Evolutionary conservation across 1,140 invertebrate genomes (phyloP).

Genomic region (Phenacoccus solenopsis): DNA sequence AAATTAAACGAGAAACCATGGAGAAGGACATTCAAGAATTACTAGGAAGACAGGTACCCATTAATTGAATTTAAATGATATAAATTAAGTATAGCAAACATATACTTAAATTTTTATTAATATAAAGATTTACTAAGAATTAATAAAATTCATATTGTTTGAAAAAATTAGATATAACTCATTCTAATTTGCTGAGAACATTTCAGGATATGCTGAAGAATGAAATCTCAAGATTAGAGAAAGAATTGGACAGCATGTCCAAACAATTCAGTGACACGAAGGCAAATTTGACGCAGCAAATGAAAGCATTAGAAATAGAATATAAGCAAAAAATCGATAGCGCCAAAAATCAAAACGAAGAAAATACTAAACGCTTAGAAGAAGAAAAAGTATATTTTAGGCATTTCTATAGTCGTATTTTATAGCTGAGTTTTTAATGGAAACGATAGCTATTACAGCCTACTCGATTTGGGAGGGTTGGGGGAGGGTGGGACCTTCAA

Average conservation of each 20-base stretch:
- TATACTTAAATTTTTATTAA: too few relatives aligned
- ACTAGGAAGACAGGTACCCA: conserved; percentile 50
- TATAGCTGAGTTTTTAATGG: too few relatives aligned
- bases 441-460: too few relatives aligned
- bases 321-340: conserved; percentile 57
- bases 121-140: too few relatives aligned
- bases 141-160: too few relatives aligned
- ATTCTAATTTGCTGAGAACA: not conserved
- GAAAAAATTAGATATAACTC: too few relatives aligned
- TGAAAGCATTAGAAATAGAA: conserved; percentile 58
- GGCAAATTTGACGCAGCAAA: conserved; percentile 50
- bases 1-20: conserved; percentile 51
- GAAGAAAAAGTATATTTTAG: conserved; percentile 52
- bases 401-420: too few relatives aligned
- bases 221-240: conserved; percentile 46
- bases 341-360: conserved; percentile 56
- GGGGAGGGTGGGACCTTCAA: too few relatives aligned
- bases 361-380: conserved; percentile 56
- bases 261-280: conserved; percentile 59
- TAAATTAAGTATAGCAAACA: not conserved
- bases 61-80: not conserved
- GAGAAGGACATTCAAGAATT: conserved; percentile 64
- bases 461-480: too few relatives aligned
- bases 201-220: conserved; percentile 52
- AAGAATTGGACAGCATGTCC: conserved; percentile 60